A percentile compares a stretch with the other conserved stretches of the same genome.
Conservation (phyloP, 2,888 invertebrate genomes). For the Yponomeuta plumbellus region DNA sequence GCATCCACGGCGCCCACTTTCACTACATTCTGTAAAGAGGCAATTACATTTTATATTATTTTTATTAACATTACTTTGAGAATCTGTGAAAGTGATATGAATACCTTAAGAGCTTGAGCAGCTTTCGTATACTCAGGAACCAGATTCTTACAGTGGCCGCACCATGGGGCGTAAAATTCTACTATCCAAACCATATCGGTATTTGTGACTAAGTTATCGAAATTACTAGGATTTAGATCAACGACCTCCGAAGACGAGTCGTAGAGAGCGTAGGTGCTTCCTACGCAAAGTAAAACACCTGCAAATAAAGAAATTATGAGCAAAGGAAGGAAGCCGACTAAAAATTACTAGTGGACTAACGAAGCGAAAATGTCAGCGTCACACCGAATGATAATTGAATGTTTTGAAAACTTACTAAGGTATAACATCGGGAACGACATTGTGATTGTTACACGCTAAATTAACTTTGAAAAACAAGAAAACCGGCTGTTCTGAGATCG, state of each 20-base stretch:
- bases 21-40: constrained; percentile 83
- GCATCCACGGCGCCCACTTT: constrained; percentile 97
- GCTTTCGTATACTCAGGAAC: constrained; percentile 96
- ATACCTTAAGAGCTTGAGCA: constrained; percentile 92
- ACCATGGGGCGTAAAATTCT: constrained; percentile 98
- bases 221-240: constrained; percentile 91
- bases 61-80: neutral
- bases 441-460: constrained; percentile 40
- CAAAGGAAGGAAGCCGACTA: neutral
- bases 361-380: constrained; percentile 29
- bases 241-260: constrained; percentile 86
- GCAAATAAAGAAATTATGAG: constrained; percentile 27
- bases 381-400: constrained; percentile 38
- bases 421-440: constrained; percentile 46
- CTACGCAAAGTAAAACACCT: constrained; percentile 58
- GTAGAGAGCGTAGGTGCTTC: constrained; percentile 74
- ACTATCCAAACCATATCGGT: constrained; percentile 95
- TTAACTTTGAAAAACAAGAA: constrained; percentile 28
- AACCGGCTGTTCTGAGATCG: constrained; percentile 33
- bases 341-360: neutral
- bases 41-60: neutral
- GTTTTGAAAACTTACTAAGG: constrained; percentile 60
- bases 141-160: constrained; percentile 92
- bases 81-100: too few relatives aligned
- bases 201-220: constrained; percentile 87